phyloP scores from a whole-genome alignment of 2,113 vertebrate genomes.

The Alouatta palliata region DNA sequence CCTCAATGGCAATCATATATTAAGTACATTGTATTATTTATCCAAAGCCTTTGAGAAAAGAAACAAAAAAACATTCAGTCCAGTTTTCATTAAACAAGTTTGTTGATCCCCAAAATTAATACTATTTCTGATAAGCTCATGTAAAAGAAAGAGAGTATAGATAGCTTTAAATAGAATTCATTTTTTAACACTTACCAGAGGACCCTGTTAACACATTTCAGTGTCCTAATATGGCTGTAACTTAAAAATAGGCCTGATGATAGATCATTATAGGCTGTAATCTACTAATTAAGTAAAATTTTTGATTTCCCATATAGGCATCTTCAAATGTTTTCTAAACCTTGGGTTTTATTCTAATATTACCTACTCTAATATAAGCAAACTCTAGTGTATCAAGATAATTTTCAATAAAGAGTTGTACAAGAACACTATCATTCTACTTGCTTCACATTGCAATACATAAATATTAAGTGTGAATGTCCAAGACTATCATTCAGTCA shows the following conservation, averaged over 20 bases:
- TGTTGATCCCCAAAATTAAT: background rate
- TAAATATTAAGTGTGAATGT: conserved; percentile 15
- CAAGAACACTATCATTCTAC: background rate
- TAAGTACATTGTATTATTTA: background rate
- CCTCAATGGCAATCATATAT: background rate
- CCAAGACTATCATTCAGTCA: background rate
- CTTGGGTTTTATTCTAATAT: background rate
- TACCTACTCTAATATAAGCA: background rate
- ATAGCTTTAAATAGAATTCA: background rate
- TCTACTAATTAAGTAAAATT: background rate
- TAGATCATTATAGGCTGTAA: background rate
- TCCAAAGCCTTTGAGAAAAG: background rate
- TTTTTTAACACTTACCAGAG: background rate
- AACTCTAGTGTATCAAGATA: background rate
- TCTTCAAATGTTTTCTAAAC: background rate
- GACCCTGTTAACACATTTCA: background rate
- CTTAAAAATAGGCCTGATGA: background rate
- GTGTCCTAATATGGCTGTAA: background rate
- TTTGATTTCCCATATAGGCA: background rate
- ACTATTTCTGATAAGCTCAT: conserved; percentile 1
- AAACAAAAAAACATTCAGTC: background rate
- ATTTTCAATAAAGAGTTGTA: background rate
- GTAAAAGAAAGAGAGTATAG: background rate
- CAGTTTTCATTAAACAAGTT: background rate
- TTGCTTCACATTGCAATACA: background rate